phyloP scores from a whole-genome alignment of 1,140 invertebrate genomes.

The Anastatus disparis region DNA sequence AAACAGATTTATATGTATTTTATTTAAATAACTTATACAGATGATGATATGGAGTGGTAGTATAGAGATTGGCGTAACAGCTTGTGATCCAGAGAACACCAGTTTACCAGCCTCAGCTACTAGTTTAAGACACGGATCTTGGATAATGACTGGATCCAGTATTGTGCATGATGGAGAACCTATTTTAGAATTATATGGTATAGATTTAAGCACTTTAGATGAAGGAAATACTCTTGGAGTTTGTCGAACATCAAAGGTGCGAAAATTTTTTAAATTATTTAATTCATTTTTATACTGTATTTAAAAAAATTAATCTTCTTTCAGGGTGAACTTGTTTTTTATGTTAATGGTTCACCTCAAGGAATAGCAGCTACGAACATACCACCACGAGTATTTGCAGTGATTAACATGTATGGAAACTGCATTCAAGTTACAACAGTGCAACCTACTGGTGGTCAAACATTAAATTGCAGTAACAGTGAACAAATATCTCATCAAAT shows the following conservation, averaged over 20 bases:
- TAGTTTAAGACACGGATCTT: constrained; percentile 85
- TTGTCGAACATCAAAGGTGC: constrained; percentile 80
- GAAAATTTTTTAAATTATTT: constrained; percentile 44
- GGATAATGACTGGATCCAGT: constrained; percentile 88
- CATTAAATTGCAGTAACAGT: constrained; percentile 50
- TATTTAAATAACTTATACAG: too few relatives aligned
- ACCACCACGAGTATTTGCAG: constrained; percentile 81
- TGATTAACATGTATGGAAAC: constrained; percentile 93
- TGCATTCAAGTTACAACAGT: constrained; percentile 87
- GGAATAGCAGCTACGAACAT: constrained; percentile 84
- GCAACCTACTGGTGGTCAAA: constrained; percentile 44
- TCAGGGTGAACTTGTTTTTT: constrained; percentile 87
- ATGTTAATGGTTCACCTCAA: constrained; percentile 88
- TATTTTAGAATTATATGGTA: constrained; percentile 85
- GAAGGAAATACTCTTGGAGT: constrained; percentile 89
- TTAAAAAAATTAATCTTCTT: constrained; percentile 46
- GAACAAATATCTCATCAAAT: constrained; percentile 37
- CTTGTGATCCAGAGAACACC: constrained; percentile 82
- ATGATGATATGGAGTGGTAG: constrained; percentile 89
- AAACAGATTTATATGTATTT: constrained; percentile 26
- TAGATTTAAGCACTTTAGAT: constrained; percentile 82
- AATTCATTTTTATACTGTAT: constrained; percentile 31
- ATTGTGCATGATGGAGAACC: constrained; percentile 85
- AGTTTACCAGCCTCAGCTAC: constrained; percentile 86
- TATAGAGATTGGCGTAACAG: constrained; percentile 91